Conservation (phyloP, 2,797 vertebrate species). For the Eospalax fontanierii region DNA sequence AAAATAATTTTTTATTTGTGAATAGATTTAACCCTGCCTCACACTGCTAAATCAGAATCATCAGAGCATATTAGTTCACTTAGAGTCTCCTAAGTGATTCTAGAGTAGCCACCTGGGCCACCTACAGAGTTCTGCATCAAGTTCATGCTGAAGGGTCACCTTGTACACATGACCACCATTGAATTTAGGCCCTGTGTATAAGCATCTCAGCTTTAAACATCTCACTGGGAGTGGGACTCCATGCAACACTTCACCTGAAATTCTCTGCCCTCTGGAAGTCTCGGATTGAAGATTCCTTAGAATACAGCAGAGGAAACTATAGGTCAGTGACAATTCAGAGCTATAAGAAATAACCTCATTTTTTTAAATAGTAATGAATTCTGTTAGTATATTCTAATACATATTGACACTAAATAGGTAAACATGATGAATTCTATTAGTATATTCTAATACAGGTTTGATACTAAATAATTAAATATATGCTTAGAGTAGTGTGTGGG, state of each 20-base stretch:
- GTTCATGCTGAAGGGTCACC: no score
- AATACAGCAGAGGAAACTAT: not conserved
- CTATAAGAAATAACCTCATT: not conserved
- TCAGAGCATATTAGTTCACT: no score
- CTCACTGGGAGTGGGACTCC: not conserved
- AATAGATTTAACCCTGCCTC: not conserved
- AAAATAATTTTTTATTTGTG: not conserved
- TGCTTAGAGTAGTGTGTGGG: no score
- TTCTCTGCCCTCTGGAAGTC: not conserved
- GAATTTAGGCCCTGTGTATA: not conserved
- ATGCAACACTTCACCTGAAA: not conserved
- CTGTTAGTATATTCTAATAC: no score
- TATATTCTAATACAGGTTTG: not conserved
- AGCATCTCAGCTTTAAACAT: no score
- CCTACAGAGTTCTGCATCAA: accelerated
- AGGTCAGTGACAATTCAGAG: not conserved
- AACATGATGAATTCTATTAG: not conserved
- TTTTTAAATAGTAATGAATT: not conserved
- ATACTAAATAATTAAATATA: not conserved
- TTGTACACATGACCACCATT: not conserved
- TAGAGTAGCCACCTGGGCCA: not conserved
- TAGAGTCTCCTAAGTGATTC: not conserved
- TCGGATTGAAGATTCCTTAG: not conserved
- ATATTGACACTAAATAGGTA: not conserved
- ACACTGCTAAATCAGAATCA: not conserved